Evolutionary conservation across 1,140 invertebrate genomes (phyloP).

Genomic region (Adoxophyes honmai): DNA sequence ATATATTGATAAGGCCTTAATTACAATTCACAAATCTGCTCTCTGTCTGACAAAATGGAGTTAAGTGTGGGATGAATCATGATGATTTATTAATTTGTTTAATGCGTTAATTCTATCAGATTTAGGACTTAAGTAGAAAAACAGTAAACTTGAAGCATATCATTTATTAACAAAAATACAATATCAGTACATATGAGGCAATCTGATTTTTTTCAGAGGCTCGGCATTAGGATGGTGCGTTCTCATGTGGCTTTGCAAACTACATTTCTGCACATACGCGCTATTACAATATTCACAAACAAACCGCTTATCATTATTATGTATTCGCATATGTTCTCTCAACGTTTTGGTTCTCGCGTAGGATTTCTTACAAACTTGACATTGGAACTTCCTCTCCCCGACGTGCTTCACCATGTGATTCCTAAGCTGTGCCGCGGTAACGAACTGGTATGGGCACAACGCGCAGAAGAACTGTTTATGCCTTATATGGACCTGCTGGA

Average conservation of each 20-base stretch:
- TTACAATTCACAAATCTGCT: too few species aligned
- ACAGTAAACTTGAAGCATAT: too few species aligned
- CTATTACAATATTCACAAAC: slow-evolving; percentile 76
- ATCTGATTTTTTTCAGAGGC: slow-evolving; percentile 31
- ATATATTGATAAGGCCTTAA: too few species aligned
- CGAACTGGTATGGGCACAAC: slow-evolving; percentile 60
- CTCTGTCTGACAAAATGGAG: too few species aligned
- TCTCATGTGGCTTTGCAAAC: slow-evolving; percentile 61
- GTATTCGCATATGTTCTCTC: slow-evolving; percentile 74
- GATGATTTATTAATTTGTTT: too few species aligned
- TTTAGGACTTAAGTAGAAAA: too few species aligned
- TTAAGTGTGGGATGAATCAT: too few species aligned
- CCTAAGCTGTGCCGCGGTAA: slow-evolving; percentile 49
- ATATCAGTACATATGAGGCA: slow-evolving; percentile 6
- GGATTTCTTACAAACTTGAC: slow-evolving; percentile 71
- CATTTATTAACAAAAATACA: slow-evolving; percentile 8
- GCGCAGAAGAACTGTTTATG: slow-evolving; percentile 60
- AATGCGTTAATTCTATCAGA: too few species aligned
- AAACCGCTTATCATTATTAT: slow-evolving; percentile 64
- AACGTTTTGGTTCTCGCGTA: slow-evolving; percentile 73
- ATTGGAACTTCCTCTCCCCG: slow-evolving; percentile 53
- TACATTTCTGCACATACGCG: slow-evolving; percentile 72
- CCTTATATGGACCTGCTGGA: slow-evolving; percentile 61
- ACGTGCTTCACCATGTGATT: slow-evolving; percentile 59
- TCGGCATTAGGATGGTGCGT: slow-evolving; percentile 56